Percentiles rank a stretch among this genome's conserved stretches.
Evolutionary conservation across 2,113 vertebrate species (phyloP).

Genomic region (Pitta sordida): DNA sequence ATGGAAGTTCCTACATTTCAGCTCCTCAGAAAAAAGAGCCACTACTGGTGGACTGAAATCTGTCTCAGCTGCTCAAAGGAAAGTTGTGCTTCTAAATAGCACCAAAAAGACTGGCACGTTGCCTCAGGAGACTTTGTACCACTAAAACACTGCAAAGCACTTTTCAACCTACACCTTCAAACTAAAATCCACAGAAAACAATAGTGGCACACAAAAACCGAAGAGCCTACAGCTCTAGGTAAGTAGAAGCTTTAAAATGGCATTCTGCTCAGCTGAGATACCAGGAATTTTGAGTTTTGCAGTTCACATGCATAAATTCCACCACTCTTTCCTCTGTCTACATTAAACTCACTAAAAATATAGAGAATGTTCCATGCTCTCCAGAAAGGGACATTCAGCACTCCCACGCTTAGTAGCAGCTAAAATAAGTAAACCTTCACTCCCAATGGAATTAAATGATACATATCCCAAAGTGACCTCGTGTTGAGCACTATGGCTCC

Average conservation of each 20-base stretch:
- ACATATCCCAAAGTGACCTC: neutral
- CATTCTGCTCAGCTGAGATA: neutral
- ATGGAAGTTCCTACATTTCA: neutral
- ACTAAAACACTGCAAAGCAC: neutral
- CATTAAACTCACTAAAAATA: neutral
- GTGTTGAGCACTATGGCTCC: neutral
- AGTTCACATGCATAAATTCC: neutral
- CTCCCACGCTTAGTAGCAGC: neutral
- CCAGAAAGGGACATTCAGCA: neutral
- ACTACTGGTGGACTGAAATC: neutral
- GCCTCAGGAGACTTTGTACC: neutral
- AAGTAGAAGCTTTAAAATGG: neutral
- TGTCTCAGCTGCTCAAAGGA: neutral
- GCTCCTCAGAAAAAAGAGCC: neutral
- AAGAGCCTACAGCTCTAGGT: neutral
- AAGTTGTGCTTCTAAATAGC: neutral
- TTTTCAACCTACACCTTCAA: neutral
- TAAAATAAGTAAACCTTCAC: conserved; percentile 5
- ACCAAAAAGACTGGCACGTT: neutral
- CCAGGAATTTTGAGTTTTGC: neutral
- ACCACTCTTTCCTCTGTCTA: neutral
- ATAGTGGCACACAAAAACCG: neutral
- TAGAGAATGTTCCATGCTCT: neutral
- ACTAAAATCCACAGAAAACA: neutral
- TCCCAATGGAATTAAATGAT: neutral